phyloP scores from a whole-genome alignment of 2,797 vertebrate species.

The Cottoperca gobio region DNA sequence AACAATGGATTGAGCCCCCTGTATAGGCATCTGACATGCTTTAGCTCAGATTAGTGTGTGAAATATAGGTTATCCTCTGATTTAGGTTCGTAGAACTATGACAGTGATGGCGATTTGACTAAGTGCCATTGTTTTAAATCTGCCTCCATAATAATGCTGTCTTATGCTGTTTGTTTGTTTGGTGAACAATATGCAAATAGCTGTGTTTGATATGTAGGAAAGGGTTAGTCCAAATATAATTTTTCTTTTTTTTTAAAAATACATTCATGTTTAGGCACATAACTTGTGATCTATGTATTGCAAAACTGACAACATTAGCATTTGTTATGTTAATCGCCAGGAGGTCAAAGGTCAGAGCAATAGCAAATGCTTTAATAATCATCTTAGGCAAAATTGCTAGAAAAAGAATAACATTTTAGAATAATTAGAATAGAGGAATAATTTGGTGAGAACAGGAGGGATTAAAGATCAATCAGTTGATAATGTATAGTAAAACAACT shows the following conservation, averaged over 20 bases:
- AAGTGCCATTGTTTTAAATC: conserved; percentile 61
- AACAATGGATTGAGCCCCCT: conserved; percentile 68
- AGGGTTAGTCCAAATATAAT: neutral
- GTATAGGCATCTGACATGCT: conserved; percentile 73
- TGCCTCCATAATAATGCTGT: conserved; percentile 8
- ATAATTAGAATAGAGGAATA: neutral
- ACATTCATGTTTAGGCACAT: neutral
- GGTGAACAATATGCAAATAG: conserved; percentile 51
- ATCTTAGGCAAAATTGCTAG: neutral
- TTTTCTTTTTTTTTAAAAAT: neutral
- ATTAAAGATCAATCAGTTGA: conserved; percentile 34
- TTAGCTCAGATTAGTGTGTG: conserved; percentile 75
- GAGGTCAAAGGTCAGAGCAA: conserved; percentile 19
- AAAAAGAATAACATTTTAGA: neutral
- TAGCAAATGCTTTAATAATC: neutral
- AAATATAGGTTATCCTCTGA: conserved; percentile 83
- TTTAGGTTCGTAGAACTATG: conserved; percentile 60
- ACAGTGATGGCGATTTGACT: conserved; percentile 34
- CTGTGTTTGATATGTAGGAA: neutral
- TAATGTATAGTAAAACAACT: conserved; percentile 49
- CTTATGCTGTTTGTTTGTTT: conserved; percentile 41
- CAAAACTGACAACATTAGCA: neutral
- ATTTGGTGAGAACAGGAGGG: neutral
- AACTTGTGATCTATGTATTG: neutral
- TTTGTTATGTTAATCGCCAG: conserved; percentile 3